Evolutionary conservation across 2,888 invertebrate genomes (phyloP), one percentile per base, ranked within the genome.

Genomic region (Apotomis capreana): DNA sequence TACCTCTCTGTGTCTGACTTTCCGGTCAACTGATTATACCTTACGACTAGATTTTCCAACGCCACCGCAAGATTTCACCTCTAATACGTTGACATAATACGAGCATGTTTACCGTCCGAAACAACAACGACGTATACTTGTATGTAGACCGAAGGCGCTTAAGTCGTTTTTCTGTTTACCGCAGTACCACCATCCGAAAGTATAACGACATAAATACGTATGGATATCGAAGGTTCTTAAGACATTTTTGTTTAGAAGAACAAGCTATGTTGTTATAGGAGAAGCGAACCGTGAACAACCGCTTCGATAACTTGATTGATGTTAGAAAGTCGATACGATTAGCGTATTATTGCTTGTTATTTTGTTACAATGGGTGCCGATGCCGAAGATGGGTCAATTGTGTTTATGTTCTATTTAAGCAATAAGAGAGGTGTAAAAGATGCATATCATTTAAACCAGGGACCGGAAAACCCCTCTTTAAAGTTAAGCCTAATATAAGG

Each of bases 261-360:
- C 10, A 55, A 10, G 63, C 80, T 78, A 78, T 81, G 81, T 86
- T 85, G 86, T 84, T 84, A 84, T 76, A 79, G 79, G 87, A 88
- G 89, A 87, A 88, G 83, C 86, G 84, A 87, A 82, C 83, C 86
- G 82, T 85, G 84, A 86, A 88, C 87, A 82, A 82, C 40, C 83
- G 83, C 82, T 83, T 81, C 84, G 80, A 78, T 79, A 76, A 79
- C 74, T 80, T 89, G 90, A 91, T 90, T 86, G 89, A 91, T 90
- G 87, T 78, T 90, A 89, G 91, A 92, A 92, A 92, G 91, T 87
- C 79, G 80, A 83, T 82, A 82, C 80, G 81, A 85, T 85, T 85
- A 78, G 75, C 78, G 49, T 61, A 40, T 55, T 65, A 54, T 60
- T 26, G 67, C 40, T 70, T 59, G 65, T 54, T 70, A 36, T 70